Percentiles rank a stretch among this genome's conserved stretches.
Conservation (phyloP, 2,888 invertebrate species). For the Tetheella fluctuosa region DNA sequence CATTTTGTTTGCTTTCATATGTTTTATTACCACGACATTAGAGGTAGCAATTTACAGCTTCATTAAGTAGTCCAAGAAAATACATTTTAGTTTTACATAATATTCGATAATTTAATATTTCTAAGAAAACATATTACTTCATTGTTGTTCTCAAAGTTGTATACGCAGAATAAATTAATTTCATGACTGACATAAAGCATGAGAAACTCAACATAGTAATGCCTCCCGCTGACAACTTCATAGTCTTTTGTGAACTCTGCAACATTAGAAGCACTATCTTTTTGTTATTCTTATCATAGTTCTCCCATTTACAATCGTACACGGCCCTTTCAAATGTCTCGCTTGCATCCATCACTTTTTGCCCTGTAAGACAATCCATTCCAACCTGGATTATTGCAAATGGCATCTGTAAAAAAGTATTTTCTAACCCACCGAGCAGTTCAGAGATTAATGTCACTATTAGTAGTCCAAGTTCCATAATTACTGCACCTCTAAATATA, state of each 20-base stretch:
- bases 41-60: no score
- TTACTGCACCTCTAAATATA: conserved; percentile 50
- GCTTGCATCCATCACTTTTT: conserved; percentile 50
- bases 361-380: conserved; percentile 53
- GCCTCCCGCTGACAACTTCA: conserved; percentile 51
- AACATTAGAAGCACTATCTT: conserved; percentile 48
- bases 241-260: conserved; percentile 45
- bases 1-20: no score
- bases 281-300: conserved; percentile 44
- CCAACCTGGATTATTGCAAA: conserved; percentile 54
- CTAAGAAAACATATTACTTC: conserved; percentile 15
- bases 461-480: conserved; percentile 52
- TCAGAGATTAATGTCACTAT: conserved; percentile 53
- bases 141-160: conserved; percentile 46
- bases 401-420: conserved; percentile 56
- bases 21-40: no score
- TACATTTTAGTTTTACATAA: no score
- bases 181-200: conserved; percentile 44
- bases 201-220: conserved; percentile 43
- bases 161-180: conserved; percentile 49
- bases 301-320: conserved; percentile 52
- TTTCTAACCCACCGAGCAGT: conserved; percentile 60
- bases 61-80: no score
- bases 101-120: neutral
- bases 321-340: conserved; percentile 42